Base-by-base conservation (phyloP, 2,888 invertebrate species). In the Parnassius mnemosyne region DNA sequence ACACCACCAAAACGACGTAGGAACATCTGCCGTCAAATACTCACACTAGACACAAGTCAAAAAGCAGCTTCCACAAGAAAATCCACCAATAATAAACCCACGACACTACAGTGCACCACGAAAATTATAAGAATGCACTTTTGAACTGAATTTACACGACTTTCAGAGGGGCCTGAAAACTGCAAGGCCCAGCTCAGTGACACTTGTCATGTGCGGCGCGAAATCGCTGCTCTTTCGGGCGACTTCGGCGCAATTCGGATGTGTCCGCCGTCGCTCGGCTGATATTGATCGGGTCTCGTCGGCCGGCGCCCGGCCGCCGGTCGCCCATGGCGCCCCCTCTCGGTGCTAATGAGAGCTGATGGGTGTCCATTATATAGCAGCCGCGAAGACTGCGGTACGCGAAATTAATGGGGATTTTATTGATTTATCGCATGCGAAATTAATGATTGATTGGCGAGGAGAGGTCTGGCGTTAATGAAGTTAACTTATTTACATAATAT, bases 281-380 rank as follows among this genome's bases (percentile, higher is more conserved):
- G 68, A 76, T 87, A 88, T 89, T 83, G 90, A 88, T 87, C 87
- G 77, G 69, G 57, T 55, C 69, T 57, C 61, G 72, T 71, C 73
- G 73, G 66, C 68, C 74, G 88, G 87, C 89, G 85, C 86, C 88
- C 82, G 83, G 78, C 81, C 74, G 85, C 81, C 88, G 83, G 87
- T 71, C 88, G 86, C 84, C 90, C 71, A 82, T 83, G 82, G 87
- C 87, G 87, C 86, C 88, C 86, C 84, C 86, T 77, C 75, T 75
- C 75, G 80, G 78, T 77, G 78, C 79, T 88, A 88, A 89, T 87
- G 84, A 88, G 80, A 87, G 74, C 85, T 85, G 86, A 89, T 88
- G 81, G 84, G 78, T 79, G 85, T 88, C 85, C 87, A 89, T 90
- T 88, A 90, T 89, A 88, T 85, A 88, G 84, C 85, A 85, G 83